phyloP scores from a whole-genome alignment of 2,888 invertebrate genomes.

The Seira ritae region DNA sequence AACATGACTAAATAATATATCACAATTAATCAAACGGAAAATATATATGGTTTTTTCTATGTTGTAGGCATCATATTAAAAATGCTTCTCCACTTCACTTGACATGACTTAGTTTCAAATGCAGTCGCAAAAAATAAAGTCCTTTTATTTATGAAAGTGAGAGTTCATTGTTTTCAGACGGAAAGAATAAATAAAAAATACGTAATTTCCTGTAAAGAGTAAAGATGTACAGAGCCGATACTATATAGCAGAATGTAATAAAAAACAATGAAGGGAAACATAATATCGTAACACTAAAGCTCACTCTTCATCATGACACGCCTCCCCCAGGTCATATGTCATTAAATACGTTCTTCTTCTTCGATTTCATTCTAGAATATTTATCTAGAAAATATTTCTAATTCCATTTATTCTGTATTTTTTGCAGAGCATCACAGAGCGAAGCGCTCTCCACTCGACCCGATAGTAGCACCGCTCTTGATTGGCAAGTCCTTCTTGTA shows the following conservation, averaged over 20 bases:
- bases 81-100: slow-evolving; percentile 31
- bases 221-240: no score
- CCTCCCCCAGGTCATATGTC: neutral
- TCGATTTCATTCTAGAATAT: neutral
- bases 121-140: neutral
- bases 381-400: neutral
- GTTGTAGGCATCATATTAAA: slow-evolving; percentile 54
- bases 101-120: neutral
- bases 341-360: no score
- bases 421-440: slow-evolving; percentile 34
- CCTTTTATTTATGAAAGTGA: slow-evolving; percentile 58
- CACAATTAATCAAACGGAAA: no score
- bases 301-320: neutral
- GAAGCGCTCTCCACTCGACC: slow-evolving; percentile 63
- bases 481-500: slow-evolving; percentile 65
- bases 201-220: slow-evolving; percentile 61
- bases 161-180: slow-evolving; percentile 55
- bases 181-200: slow-evolving; percentile 44
- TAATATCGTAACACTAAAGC: slow-evolving; percentile 17
- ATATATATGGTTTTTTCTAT: slow-evolving; percentile 16
- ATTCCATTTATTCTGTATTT: neutral
- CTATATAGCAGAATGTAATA: no score
- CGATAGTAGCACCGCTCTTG: slow-evolving; percentile 60
- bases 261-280: slow-evolving; percentile 52
- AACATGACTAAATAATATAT: no score